Evolutionary conservation across 2,888 invertebrate genomes (phyloP), one percentile per base, ranked within the genome.

Genomic region (Drepana falcataria): DNA sequence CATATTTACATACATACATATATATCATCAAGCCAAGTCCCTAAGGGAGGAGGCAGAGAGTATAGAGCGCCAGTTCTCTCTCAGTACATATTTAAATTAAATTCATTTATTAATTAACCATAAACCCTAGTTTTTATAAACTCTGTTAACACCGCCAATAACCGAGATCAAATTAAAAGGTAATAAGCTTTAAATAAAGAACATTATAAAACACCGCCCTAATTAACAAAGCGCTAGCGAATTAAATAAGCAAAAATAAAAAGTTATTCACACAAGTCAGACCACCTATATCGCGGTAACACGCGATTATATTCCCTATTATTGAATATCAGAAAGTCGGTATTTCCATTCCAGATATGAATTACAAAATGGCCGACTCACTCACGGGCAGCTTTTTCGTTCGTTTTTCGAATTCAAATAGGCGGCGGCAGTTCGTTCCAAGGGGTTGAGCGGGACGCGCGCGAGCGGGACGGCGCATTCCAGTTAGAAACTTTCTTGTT

Each of bases 341-440:
- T 58, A 63, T 61, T 61, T 53, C 59, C 64, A 62, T 55, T 66
- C 57, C 51, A 55, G 56, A 63, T 59, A 60, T 54, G 57, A 57
- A 64, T 69, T 71, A 55, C 79, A 85, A 85, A 67, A 86, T 86
- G 86, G 69, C 59, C 69, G 64, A 66, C 70, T 63, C 77, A 66
- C 70, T 63, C 77, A 52, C 64, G 75, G 79, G 81, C 79, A 73
- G 68, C 73, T 73, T 80, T 80, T 81, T 81, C 65, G 69, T 83
- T 81, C 73, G 72, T 81, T 86, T 87, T 86, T 81, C 75, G 77
- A 80, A 79, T 84, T 83, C 78, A 79, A 86, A 83, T 79, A 79
- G 71, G 67, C 73, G 71, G 67, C 73, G 69, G 64, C 73, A 71
- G 57, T 71, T 75, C 74, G 57, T 64, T 66, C 64, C 64, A 66